Percentiles rank a stretch among this genome's conserved stretches.
These are phyloP conservation scores for Antechinus flavipes DNA, from an alignment of 2,113 vertebrate species.

Conservation along the genomic window DNA sequence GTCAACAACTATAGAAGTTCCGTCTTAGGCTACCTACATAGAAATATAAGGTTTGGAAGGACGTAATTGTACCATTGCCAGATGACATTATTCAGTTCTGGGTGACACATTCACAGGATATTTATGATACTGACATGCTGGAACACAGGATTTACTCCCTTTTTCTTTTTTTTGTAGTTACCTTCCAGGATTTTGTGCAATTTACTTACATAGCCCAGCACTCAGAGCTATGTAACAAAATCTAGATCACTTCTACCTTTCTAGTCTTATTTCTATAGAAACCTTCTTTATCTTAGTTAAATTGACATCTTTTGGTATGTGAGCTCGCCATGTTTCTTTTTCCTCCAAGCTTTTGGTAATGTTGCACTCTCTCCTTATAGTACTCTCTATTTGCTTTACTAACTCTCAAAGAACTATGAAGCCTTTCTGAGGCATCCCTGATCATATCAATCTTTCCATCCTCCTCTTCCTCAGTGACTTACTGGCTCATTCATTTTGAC, in stretches of 20 bases:
- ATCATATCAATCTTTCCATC: background rate
- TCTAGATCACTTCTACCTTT: background rate
- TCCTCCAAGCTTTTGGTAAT: background rate
- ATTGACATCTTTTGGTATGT: background rate
- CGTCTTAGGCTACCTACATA: background rate
- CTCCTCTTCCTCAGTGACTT: background rate
- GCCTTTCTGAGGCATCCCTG: background rate
- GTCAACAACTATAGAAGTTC: background rate
- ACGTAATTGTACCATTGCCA: background rate
- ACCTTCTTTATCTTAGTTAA: background rate
- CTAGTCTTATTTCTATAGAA: background rate
- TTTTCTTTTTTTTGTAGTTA: background rate
- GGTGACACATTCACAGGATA: background rate
- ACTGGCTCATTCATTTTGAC: background rate
- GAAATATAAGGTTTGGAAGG: background rate
- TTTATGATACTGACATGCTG: background rate
- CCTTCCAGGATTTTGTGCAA: background rate
- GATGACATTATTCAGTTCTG: background rate
- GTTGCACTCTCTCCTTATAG: background rate
- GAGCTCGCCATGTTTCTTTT: background rate
- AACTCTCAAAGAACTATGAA: background rate
- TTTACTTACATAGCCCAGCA: background rate
- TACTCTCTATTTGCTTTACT: background rate
- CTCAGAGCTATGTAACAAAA: background rate
- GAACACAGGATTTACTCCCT: background rate